Evolutionary conservation across 2,113 vertebrate species (phyloP).

Genomic region (Tragelaphus imberbis): DNA sequence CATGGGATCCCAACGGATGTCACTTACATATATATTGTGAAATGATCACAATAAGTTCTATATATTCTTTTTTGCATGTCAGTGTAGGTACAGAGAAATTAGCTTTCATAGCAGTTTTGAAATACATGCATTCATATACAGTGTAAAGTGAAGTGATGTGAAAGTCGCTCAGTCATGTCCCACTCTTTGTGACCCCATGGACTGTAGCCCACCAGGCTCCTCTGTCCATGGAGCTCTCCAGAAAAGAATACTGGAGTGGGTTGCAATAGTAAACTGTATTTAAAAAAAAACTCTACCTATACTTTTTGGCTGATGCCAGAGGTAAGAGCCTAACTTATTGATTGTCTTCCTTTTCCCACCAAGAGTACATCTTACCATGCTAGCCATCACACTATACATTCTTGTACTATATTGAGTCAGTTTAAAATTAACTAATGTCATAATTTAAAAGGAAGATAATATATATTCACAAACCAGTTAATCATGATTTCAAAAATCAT

Average conservation of each 20-base stretch:
- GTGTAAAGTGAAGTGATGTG: neutral
- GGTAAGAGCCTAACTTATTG: neutral
- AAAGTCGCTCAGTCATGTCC: neutral
- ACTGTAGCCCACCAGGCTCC: neutral
- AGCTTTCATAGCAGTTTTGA: neutral
- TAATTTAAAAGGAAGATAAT: neutral
- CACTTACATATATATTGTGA: neutral
- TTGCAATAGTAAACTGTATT: neutral
- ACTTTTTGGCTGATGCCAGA: neutral
- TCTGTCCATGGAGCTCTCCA: neutral
- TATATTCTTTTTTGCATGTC: neutral
- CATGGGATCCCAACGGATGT: accelerated
- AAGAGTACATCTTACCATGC: neutral
- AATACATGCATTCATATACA: neutral
- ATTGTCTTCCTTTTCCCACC: neutral
- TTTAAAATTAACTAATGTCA: neutral
- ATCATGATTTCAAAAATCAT: neutral
- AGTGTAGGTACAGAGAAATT: neutral
- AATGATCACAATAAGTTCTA: neutral
- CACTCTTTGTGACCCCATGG: accelerated
- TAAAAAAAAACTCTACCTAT: neutral
- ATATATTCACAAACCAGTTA: neutral
- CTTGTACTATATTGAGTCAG: neutral
- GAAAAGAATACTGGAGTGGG: neutral
- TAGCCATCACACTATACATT: neutral